Evolutionary conservation across 2,113 vertebrate genomes (phyloP).

Genomic region (Epinephelus moara): DNA sequence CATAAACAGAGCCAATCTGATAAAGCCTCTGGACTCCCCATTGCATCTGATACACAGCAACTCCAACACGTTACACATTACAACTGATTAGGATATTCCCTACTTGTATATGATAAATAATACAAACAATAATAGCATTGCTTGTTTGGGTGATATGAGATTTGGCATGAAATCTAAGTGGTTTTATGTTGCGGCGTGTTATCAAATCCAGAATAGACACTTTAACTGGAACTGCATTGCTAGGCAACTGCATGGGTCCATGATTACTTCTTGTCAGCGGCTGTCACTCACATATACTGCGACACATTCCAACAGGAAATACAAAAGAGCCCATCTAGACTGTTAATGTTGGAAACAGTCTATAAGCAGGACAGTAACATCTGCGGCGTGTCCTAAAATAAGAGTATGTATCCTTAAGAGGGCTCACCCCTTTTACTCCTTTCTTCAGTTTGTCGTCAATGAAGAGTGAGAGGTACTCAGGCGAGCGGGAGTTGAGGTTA

Average conservation of each 20-base stretch:
- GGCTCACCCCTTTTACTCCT: slow-evolving; percentile 97
- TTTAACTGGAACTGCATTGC: too few species aligned
- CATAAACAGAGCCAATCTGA: not conserved
- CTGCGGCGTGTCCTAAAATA: not conserved
- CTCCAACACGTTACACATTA: not conserved
- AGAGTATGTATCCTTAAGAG: not conserved
- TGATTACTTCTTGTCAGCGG: too few species aligned
- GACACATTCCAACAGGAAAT: too few species aligned
- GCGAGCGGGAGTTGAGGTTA: slow-evolving; percentile 98
- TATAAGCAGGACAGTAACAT: not conserved
- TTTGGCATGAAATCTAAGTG: not conserved
- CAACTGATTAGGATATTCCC: not conserved
- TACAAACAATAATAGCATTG: not conserved
- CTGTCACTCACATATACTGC: too few species aligned
- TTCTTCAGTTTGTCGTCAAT: slow-evolving; percentile 99
- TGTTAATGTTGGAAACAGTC: too few species aligned
- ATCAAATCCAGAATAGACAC: not conserved
- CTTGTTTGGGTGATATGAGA: not conserved
- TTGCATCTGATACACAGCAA: not conserved
- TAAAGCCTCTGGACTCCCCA: not conserved
- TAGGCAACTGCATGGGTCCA: too few species aligned
- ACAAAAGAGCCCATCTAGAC: too few species aligned
- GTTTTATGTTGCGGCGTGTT: not conserved
- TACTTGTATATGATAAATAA: not conserved
- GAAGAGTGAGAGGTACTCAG: slow-evolving; percentile 99